phyloP scores from a whole-genome alignment of 1,140 invertebrate species.

The Phenacoccus solenopsis region DNA sequence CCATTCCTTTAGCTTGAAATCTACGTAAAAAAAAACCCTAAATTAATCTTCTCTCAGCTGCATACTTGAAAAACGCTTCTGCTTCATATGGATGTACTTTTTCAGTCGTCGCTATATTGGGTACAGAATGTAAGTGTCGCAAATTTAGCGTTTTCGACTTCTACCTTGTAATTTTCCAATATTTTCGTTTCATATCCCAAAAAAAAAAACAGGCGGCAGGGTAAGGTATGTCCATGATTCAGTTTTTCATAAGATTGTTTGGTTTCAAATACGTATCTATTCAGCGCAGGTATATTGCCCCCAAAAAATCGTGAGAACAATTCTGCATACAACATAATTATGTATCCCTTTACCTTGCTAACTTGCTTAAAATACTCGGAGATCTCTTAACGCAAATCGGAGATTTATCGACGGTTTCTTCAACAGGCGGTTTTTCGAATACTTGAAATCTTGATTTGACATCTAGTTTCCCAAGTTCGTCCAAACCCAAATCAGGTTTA shows the following conservation, averaged over 20 bases:
- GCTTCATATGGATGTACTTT: not conserved
- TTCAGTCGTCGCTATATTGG: no score
- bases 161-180: no score
- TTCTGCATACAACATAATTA: not conserved
- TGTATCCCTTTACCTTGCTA: conserved; percentile 52
- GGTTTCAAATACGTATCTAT: no score
- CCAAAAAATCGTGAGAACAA: no score
- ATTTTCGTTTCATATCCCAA: no score
- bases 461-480: conserved; percentile 66
- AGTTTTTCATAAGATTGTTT: no score
- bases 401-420: conserved; percentile 41
- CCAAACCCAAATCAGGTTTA: conserved; percentile 75
- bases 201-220: no score
- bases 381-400: conserved; percentile 55
- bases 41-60: no score
- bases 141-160: no score
- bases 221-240: no score
- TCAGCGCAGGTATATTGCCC: no score
- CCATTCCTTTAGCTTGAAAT: conserved; percentile 69
- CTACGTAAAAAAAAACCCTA: conserved; percentile 33
- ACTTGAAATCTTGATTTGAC: conserved; percentile 76
- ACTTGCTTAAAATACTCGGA: conserved; percentile 61
- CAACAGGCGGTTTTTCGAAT: conserved; percentile 49
- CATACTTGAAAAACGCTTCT: not conserved
- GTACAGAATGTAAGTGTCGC: no score